These are phyloP conservation scores for Lycaon pictus DNA, from an alignment of 2,113 vertebrate species.

Conservation along the genomic window DNA sequence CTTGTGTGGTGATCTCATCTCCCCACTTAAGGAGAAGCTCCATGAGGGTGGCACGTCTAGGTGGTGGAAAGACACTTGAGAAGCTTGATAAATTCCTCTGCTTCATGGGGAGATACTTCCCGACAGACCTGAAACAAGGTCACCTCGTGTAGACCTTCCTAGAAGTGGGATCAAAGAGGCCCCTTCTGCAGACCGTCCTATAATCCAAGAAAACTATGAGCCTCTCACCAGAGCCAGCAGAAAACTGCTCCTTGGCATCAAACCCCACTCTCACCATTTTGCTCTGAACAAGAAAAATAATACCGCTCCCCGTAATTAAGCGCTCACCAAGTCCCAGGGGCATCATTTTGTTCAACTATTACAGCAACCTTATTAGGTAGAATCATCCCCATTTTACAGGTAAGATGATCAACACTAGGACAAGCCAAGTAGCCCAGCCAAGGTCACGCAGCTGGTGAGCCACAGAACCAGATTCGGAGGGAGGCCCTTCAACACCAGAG, in stretches of 20 bases:
- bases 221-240: neutral
- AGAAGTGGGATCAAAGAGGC: neutral
- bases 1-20: neutral
- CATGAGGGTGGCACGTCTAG: neutral
- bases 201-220: neutral
- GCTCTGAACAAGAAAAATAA: neutral
- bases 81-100: neutral
- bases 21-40: neutral
- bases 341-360: neutral
- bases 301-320: neutral
- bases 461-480: neutral
- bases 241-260: neutral
- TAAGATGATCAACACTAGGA: neutral
- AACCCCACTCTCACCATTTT: neutral
- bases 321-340: neutral
- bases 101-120: neutral
- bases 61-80: neutral
- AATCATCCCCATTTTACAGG: neutral
- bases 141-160: neutral
- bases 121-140: neutral
- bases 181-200: neutral
- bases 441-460: neutral
- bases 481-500: neutral
- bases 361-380: neutral
- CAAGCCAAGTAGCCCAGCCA: neutral